phyloP scores from a whole-genome alignment of 2,888 invertebrate species.

The Thelaira solivaga region DNA sequence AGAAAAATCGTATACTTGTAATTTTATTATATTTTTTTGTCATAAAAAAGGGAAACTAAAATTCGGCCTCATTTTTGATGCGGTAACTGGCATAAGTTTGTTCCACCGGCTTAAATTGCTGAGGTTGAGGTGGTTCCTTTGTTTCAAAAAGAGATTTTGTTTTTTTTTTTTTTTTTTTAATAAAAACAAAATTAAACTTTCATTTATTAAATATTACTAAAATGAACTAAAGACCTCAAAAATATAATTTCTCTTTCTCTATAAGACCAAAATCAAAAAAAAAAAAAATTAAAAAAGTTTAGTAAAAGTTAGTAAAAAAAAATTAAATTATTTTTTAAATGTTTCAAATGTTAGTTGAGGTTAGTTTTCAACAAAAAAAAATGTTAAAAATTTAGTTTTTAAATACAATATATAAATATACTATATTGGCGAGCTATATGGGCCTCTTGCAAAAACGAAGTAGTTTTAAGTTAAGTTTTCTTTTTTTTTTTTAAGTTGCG shows the following conservation, averaged over 20 bases:
- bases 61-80: constrained; percentile 74
- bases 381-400: constrained; percentile 47
- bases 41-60: constrained; percentile 63
- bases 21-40: constrained; percentile 33
- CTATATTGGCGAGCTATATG: constrained; percentile 78
- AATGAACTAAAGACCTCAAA: constrained; percentile 22
- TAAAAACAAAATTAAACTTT: neutral
- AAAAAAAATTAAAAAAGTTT: constrained; percentile 58
- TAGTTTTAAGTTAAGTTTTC: constrained; percentile 68
- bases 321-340: constrained; percentile 45
- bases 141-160: constrained; percentile 19
- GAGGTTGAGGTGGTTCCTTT: constrained; percentile 64
- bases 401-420: constrained; percentile 64
- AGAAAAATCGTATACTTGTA: constrained; percentile 65
- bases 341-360: constrained; percentile 49
- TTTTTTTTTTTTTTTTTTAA: neutral
- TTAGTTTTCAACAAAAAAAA: constrained; percentile 53
- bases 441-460: constrained; percentile 79
- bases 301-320: constrained; percentile 67
- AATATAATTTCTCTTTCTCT: constrained; percentile 20
- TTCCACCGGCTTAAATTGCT: constrained; percentile 72
- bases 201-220: neutral
- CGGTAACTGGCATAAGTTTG: constrained; percentile 74
- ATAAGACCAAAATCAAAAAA: no score
- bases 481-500: constrained; percentile 65